Base-by-base conservation (phyloP, 2,797 vertebrate species). In the Takifugu rubripes region DNA sequence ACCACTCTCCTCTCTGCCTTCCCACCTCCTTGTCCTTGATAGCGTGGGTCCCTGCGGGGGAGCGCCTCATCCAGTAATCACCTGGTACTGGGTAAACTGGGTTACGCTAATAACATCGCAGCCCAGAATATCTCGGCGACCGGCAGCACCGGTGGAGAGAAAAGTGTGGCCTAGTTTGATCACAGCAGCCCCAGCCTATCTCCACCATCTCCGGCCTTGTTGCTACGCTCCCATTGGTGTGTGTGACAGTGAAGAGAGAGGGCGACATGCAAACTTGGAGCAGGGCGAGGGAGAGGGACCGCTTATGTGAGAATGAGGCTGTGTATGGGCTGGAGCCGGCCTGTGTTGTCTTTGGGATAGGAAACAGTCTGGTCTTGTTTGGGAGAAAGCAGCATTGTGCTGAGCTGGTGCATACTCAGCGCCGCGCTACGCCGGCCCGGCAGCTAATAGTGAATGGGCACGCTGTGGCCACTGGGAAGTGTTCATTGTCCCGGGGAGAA, bases 71-170 rank as follows among this genome's bases (percentile, higher is more conserved):
- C 70, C 70, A 70, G 75, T 72, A 82, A 77, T 87, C 88, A 89
- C 82, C 87, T 88, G 85, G 75, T 89, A 74, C 69, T 75, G 77
- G 76, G 78, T 86, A 88, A 88, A 90, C 88, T 91, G 86, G 84
- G 89, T 90, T 91, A 89, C 69, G 44, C 81, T 88, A 87, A 90
- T 90, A 85, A 82, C 84, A 83, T 86, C 82, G 74, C 73, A 81
- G 70, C 84, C 81, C 53, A 70, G 66, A 86, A 88, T 87, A 84
- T 86, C 83, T 82, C 64, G 17, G 24, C 61, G 36, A 78, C 54
- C 73, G 78, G 64, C 61, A 51, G 67, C 65, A 61, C 75, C 64
- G 59, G 67, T 59, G 60, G 71, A 66, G 68, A 68, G 66, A 67
- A 48, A 78, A 65, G 66, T 15, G 58, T 84, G 84, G 70, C 81